Evolutionary conservation across 2,888 invertebrate genomes (phyloP).

Genomic region (Taenaris catops): DNA sequence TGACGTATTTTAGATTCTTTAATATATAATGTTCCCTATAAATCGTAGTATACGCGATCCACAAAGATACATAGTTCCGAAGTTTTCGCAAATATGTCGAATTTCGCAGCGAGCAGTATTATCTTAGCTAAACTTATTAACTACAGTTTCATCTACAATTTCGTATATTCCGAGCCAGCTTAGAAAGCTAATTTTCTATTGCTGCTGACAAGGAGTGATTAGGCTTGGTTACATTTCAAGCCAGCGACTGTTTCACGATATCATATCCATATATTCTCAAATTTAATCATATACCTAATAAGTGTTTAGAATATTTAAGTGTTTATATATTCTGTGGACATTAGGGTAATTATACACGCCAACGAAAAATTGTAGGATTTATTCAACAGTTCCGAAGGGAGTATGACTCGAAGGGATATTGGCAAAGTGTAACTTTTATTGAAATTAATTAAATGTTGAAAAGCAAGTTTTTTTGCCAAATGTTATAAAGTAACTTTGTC

Average conservation of each 20-base stretch:
- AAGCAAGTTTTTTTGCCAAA: no score
- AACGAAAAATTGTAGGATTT: constrained; percentile 15
- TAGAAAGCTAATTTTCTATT: constrained; percentile 31
- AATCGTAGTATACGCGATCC: constrained; percentile 13
- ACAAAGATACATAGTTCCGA: constrained; percentile 8
- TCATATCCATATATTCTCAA: constrained; percentile 6
- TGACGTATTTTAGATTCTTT: constrained; percentile 15
- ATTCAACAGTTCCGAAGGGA: constrained; percentile 5
- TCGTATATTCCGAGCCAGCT: constrained; percentile 50
- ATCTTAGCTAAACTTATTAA: constrained; percentile 1
- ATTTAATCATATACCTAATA: constrained; percentile 18
- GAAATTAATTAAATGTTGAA: no score
- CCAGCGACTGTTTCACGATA: constrained; percentile 5
- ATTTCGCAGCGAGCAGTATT: constrained; percentile 7
- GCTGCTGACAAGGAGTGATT: not conserved
- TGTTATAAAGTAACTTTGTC: no score
- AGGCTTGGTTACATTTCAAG: constrained; percentile 1
- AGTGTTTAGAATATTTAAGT: constrained; percentile 21
- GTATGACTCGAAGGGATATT: constrained; percentile 8
- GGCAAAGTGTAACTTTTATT: no score
- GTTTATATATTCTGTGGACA: constrained; percentile 13
- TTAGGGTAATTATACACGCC: constrained; percentile 11
- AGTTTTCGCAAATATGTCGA: constrained; percentile 3
- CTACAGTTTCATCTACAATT: not conserved
- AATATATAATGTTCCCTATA: constrained; percentile 14